Evolutionary conservation across 1,140 invertebrate species (phyloP).

Genomic region (Conus betulinus): DNA sequence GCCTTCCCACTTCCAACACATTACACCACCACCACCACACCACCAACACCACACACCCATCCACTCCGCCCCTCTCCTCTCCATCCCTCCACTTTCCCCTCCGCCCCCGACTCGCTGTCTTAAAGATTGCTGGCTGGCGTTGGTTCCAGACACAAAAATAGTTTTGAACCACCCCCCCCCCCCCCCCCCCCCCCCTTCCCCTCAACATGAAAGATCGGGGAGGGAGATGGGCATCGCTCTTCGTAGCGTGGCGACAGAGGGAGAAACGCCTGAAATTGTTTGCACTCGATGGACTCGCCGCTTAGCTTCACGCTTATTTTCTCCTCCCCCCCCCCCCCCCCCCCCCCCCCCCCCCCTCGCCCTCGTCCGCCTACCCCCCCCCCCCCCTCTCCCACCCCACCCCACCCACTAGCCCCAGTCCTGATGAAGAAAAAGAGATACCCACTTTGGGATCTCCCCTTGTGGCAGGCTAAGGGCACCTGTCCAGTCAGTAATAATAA

Average conservation of each 20-base stretch:
- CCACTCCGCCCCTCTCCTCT: too few species aligned
- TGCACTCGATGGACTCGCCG: neutral
- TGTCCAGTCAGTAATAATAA: constrained; percentile 1
- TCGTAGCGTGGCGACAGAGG: neutral
- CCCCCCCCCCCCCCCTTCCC: too few species aligned
- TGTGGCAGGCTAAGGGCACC: neutral
- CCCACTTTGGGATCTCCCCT: neutral
- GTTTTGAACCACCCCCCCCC: neutral
- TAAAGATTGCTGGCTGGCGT: neutral
- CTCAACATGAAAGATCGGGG: neutral
- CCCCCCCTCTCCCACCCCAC: too few species aligned
- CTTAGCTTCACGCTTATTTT: neutral
- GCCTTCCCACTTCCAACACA: too few species aligned
- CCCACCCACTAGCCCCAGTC: too few species aligned
- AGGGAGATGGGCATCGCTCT: neutral
- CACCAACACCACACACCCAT: too few species aligned
- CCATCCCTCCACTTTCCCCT: too few species aligned
- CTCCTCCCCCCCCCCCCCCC: neutral
- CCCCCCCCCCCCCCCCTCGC: too few species aligned
- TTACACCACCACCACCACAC: too few species aligned
- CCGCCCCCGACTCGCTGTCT: too few species aligned
- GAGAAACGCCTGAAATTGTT: neutral
- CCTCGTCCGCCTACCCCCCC: too few species aligned
- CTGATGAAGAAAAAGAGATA: neutral
- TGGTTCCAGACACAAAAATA: neutral